Evolutionary conservation across 1,140 invertebrate genomes (phyloP).

Genomic region (Drosophila cardini): DNA sequence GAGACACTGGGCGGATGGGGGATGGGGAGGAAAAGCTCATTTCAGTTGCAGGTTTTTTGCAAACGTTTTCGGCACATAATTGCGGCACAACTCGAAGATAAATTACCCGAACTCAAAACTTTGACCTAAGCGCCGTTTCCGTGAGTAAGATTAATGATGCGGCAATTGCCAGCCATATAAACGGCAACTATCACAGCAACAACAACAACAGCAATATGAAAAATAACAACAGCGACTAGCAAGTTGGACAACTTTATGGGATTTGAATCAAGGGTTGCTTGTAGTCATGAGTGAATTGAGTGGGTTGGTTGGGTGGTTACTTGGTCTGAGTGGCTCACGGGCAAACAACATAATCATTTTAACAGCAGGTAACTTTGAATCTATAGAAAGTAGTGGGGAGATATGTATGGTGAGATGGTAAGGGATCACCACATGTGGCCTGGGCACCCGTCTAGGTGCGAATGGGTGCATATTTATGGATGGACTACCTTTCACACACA

Average conservation of each 20-base stretch:
- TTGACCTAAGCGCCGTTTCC: constrained; percentile 81
- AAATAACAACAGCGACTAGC: constrained; percentile 46
- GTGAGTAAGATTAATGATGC: constrained; percentile 82
- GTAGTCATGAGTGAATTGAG: neutral
- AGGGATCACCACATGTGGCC: constrained; percentile 62
- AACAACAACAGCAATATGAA: constrained; percentile 48
- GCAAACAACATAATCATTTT: constrained; percentile 77
- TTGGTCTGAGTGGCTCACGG: constrained; percentile 31
- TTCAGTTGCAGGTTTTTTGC: constrained; percentile 28
- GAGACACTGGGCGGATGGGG: neutral
- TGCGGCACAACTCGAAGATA: constrained; percentile 76
- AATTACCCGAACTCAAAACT: constrained; percentile 82
- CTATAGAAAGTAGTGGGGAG: neutral
- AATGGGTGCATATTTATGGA: constrained; percentile 80
- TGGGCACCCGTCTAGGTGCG: constrained; percentile 61
- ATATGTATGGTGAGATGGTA: neutral
- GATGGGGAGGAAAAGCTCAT: neutral
- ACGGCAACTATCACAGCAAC: constrained; percentile 73
- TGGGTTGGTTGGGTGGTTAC: constrained; percentile 14
- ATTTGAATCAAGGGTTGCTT: constrained; percentile 78
- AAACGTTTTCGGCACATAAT: constrained; percentile 66
- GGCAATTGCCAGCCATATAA: constrained; percentile 78
- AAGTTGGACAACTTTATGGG: constrained; percentile 74
- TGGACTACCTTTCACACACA: constrained; percentile 25
- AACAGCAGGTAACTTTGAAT: constrained; percentile 54